Evolutionary conservation across 2,113 vertebrate genomes (phyloP).

Genomic region (Haplotaxodon microlepis): DNA sequence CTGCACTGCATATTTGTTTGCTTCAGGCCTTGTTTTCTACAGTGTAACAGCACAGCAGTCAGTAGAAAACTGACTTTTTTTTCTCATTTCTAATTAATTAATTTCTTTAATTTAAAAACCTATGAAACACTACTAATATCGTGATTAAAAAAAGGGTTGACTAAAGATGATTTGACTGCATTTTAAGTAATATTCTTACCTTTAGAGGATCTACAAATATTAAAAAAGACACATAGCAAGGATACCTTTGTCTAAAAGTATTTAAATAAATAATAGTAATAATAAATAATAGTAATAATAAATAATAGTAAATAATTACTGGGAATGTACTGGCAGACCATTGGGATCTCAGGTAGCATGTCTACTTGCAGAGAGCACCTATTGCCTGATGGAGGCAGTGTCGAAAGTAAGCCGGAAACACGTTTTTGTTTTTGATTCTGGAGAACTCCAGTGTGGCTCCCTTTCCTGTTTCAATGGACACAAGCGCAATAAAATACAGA

Average conservation of each 20-base stretch:
- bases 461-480: not conserved
- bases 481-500: not conserved
- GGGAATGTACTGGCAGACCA: not conserved
- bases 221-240: not conserved
- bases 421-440: not conserved
- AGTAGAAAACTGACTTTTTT: not conserved
- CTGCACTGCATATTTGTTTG: accelerated
- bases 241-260: not conserved
- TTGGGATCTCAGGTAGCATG: not conserved
- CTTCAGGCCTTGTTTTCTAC: not conserved
- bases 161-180: not conserved
- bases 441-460: not conserved
- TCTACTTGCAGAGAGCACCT: not conserved
- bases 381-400: not conserved
- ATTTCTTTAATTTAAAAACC: not conserved
- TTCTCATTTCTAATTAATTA: not conserved
- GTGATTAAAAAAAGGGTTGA: accelerated
- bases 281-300: not conserved
- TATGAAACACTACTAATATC: not conserved
- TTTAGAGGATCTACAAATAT: not conserved
- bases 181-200: not conserved
- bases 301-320: not conserved
- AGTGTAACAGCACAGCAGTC: not conserved
- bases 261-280: not conserved
- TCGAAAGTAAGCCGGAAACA: not conserved